Conservation (phyloP, 2,888 invertebrate species). For the Andrena haemorrhoa region DNA sequence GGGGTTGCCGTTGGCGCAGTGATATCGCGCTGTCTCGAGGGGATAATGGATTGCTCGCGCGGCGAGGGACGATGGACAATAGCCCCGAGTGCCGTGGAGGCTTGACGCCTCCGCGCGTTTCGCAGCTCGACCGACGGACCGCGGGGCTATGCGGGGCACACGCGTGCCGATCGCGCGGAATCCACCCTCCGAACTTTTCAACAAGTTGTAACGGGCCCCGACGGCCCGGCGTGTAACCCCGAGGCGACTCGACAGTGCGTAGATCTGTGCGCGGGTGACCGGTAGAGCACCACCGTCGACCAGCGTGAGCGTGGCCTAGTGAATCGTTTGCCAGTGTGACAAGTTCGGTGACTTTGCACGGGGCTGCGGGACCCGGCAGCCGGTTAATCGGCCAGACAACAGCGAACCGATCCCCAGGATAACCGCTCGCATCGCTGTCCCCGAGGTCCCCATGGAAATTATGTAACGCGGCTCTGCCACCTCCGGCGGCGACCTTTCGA, state of each 20-base stretch:
- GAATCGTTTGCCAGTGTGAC: conserved; percentile 3
- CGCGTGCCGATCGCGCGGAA: conserved; percentile 32
- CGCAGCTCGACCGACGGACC: conserved; percentile 29
- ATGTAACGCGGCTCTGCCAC: conserved; percentile 13
- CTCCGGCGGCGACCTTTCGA: too few relatives aligned
- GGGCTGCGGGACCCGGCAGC: not conserved
- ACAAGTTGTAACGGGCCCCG: conserved; percentile 61
- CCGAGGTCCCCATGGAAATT: conserved; percentile 16
- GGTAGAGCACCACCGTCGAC: not conserved
- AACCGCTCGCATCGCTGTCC: not conserved
- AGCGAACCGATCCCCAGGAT: not conserved
- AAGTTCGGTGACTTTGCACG: conserved; percentile 6
- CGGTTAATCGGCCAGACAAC: conserved; percentile 21
- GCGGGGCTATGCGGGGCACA: conserved; percentile 27
- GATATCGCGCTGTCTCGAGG: conserved; percentile 39
- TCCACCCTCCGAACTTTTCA: conserved; percentile 54
- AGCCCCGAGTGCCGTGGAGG: conserved; percentile 19
- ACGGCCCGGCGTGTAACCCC: not conserved
- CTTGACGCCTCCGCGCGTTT: conserved; percentile 35
- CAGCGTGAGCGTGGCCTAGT: conserved; percentile 1
- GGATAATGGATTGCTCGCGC: conserved; percentile 61
- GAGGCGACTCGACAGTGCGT: not conserved
- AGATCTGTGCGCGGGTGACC: conserved; percentile 9
- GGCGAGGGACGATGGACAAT: conserved; percentile 58
- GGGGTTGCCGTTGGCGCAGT: conserved; percentile 14